A percentile compares a stretch with the other conserved stretches of the same genome.
These are phyloP conservation scores for Maconellicoccus hirsutus DNA, from an alignment of 1,140 invertebrate species.

Conservation along the genomic window DNA sequence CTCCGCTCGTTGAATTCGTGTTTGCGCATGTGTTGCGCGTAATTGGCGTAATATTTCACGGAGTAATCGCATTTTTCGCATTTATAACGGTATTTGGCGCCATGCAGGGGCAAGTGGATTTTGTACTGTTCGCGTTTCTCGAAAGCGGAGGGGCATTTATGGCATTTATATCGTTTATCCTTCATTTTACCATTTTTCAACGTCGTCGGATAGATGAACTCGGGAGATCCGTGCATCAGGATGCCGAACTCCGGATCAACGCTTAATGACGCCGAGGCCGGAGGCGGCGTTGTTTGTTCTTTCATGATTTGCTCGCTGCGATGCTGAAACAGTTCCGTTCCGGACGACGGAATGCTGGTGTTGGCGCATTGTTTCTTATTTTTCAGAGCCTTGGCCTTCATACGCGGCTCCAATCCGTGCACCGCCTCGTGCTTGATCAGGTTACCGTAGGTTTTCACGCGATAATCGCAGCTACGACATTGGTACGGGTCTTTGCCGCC, in stretches of 20 bases:
- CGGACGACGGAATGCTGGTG: neutral
- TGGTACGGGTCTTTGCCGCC: slow-evolving; percentile 54
- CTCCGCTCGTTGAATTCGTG: slow-evolving; percentile 45
- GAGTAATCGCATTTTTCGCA: slow-evolving; percentile 81
- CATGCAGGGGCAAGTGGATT: slow-evolving; percentile 69
- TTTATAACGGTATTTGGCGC: slow-evolving; percentile 66
- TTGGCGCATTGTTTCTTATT: neutral
- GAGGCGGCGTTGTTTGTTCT: slow-evolving; percentile 25
- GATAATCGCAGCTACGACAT: slow-evolving; percentile 74
- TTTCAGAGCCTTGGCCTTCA: slow-evolving; percentile 20
- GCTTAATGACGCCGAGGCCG: slow-evolving; percentile 31
- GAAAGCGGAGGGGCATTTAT: slow-evolving; percentile 78
- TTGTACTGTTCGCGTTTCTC: slow-evolving; percentile 75
- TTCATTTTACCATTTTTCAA: slow-evolving; percentile 59
- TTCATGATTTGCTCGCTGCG: neutral
- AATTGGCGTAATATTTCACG: slow-evolving; percentile 73
- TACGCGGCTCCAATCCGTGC: slow-evolving; percentile 35
- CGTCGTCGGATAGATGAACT: slow-evolving; percentile 62
- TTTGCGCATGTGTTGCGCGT: slow-evolving; percentile 63
- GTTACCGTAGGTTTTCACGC: slow-evolving; percentile 62
- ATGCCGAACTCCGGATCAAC: slow-evolving; percentile 52
- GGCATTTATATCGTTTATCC: slow-evolving; percentile 68
- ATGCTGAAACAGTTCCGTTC: neutral
- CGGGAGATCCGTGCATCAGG: slow-evolving; percentile 56
- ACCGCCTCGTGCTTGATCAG: slow-evolving; percentile 60